Percentiles rank a stretch among this genome's conserved stretches.
phyloP scores from a whole-genome alignment of 2,888 invertebrate species.

The Nesidiocoris tenuis region DNA sequence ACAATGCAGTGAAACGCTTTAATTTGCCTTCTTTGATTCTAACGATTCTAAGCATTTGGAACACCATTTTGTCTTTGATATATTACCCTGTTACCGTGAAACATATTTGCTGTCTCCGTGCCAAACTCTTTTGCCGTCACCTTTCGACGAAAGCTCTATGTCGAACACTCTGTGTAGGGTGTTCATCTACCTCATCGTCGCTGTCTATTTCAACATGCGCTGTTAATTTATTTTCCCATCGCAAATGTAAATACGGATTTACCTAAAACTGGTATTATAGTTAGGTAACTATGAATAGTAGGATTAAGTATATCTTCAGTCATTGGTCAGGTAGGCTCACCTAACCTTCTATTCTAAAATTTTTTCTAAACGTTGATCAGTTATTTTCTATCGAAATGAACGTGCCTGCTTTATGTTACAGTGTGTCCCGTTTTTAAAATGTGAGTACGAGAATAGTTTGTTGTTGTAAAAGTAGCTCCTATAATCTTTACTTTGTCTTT shows the following conservation, averaged over 20 bases:
- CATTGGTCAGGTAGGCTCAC: too few relatives aligned
- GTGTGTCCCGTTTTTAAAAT: neutral
- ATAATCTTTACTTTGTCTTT: too few relatives aligned
- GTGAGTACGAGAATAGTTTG: too few relatives aligned
- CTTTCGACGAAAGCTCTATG: neutral
- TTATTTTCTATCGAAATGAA: neutral
- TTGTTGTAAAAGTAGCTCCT: too few relatives aligned
- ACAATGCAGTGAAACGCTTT: too few relatives aligned
- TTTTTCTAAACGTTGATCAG: too few relatives aligned
- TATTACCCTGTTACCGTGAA: neutral
- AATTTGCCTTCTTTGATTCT: too few relatives aligned
- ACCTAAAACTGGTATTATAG: too few relatives aligned
- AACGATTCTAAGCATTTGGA: neutral
- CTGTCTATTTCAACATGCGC: neutral
- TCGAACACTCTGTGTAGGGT: neutral
- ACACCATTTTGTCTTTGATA: neutral
- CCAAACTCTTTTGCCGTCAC: neutral
- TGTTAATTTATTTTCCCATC: neutral
- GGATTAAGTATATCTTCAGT: too few relatives aligned
- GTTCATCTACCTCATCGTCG: conserved; percentile 18
- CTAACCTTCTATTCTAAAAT: too few relatives aligned
- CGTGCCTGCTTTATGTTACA: neutral
- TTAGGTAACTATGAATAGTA: too few relatives aligned
- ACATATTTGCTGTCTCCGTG: neutral
- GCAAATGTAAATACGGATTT: neutral